Percentiles rank a stretch among this genome's conserved stretches.
These are phyloP conservation scores for Otolemur garnettii DNA, from an alignment of 2,113 vertebrate genomes.

Conservation along the genomic window DNA sequence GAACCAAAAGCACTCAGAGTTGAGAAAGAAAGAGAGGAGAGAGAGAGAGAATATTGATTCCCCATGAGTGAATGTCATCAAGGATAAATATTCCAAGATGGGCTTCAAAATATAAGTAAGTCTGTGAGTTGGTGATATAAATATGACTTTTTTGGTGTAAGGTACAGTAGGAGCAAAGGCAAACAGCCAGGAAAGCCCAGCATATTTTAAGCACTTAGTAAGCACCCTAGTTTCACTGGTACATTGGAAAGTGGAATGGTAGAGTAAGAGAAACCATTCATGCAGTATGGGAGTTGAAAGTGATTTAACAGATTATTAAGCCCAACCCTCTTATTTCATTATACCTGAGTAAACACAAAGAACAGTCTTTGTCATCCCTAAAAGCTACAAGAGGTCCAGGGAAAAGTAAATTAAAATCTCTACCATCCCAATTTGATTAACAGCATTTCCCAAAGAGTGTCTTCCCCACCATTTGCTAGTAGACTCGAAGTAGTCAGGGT, in stretches of 20 bases:
- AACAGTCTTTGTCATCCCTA: not conserved
- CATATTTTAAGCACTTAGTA: not conserved
- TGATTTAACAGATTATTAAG: constrained; percentile 33
- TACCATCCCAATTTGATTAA: not conserved
- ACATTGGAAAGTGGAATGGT: not conserved
- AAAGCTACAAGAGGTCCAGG: not conserved
- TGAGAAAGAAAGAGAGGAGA: not conserved
- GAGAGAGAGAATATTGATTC: not conserved
- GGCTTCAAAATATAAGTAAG: not conserved
- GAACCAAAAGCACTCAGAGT: not conserved
- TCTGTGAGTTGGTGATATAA: not conserved
- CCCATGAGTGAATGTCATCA: not conserved
- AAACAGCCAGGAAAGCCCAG: not conserved
- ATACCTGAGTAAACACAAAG: not conserved
- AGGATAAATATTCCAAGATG: not conserved
- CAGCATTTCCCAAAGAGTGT: not conserved
- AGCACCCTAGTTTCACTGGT: not conserved
- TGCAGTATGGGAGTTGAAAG: not conserved
- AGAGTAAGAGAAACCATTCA: not conserved
- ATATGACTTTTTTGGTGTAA: not conserved
- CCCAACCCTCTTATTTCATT: not conserved
- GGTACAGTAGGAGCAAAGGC: not conserved
- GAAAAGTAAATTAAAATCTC: not conserved
- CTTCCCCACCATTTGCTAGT: not conserved
- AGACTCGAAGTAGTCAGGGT: not conserved